Percentiles rank a stretch among this genome's conserved stretches.
Conservation (phyloP, 2,113 vertebrate genomes). For the Podarcis cretensis region DNA sequence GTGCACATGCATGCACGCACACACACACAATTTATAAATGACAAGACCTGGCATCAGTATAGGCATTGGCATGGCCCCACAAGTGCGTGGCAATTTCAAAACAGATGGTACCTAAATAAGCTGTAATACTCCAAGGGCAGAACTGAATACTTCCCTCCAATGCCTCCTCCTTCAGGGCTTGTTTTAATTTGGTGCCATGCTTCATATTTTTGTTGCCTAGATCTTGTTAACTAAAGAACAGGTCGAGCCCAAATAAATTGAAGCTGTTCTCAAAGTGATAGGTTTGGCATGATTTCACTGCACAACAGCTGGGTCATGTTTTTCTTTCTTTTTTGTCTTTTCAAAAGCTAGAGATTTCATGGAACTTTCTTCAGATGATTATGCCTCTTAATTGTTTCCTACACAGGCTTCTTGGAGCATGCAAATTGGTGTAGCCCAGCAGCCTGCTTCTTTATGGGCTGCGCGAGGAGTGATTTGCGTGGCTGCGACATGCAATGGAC, state of each 20-base stretch:
- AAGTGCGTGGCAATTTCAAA: slow-evolving; percentile 16
- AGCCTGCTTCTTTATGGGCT: background rate
- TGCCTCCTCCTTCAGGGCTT: background rate
- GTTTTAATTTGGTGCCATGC: background rate
- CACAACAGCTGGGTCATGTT: slow-evolving; percentile 16
- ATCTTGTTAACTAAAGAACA: slow-evolving; percentile 41
- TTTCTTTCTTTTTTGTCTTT: slow-evolving; percentile 12
- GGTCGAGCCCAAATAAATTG: slow-evolving; percentile 32
- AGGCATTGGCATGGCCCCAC: background rate
- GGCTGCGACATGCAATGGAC: background rate
- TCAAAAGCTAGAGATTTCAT: slow-evolving; percentile 49
- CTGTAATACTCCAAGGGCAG: slow-evolving; percentile 41
- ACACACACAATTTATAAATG: slow-evolving; percentile 25
- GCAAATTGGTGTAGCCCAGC: slow-evolving; percentile 3
- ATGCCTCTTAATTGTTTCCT: slow-evolving; percentile 15
- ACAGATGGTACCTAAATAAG: slow-evolving; percentile 26
- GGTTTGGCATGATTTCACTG: slow-evolving; percentile 8
- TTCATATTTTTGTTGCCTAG: background rate
- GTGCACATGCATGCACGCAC: background rate
- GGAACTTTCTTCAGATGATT: slow-evolving; percentile 24
- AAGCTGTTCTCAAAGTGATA: slow-evolving; percentile 14
- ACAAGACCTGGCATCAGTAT: background rate
- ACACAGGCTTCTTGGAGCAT: slow-evolving; percentile 11
- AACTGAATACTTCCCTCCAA: slow-evolving; percentile 24
- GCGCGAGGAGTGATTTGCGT: background rate